Percentiles rank a stretch among this genome's conserved stretches.
Evolutionary conservation across 2,888 invertebrate genomes (phyloP).

Genomic region (Hirtodrosophila confusa): DNA sequence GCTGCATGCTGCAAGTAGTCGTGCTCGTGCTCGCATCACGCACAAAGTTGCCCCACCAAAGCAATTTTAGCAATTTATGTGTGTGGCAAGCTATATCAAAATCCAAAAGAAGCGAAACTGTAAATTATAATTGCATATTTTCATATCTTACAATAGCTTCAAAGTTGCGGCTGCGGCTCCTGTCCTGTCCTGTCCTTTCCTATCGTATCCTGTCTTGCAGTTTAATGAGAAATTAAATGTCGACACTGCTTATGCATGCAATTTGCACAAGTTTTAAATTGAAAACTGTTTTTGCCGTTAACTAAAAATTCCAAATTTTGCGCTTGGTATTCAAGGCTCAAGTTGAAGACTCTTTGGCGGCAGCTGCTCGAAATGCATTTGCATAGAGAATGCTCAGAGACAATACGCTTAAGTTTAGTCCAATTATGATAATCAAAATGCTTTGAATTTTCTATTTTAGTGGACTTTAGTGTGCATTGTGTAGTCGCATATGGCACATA

Average conservation of each 20-base stretch:
- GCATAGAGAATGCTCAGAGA: constrained; percentile 17
- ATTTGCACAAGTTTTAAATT: constrained; percentile 61
- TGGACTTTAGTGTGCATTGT: not conserved
- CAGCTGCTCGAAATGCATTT: constrained; percentile 35
- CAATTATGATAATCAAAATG: constrained; percentile 22
- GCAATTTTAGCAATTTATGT: constrained; percentile 66
- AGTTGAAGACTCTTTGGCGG: constrained; percentile 7
- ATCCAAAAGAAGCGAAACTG: constrained; percentile 52
- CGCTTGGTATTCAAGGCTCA: constrained; percentile 23
- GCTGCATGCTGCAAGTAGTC: constrained; percentile 10
- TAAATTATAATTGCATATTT: constrained; percentile 84
- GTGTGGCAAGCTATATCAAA: constrained; percentile 44
- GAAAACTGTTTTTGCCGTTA: constrained; percentile 46
- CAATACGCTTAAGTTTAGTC: constrained; percentile 6
- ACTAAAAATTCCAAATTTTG: constrained; percentile 28
- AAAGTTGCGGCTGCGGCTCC: constrained; percentile 30
- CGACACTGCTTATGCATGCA: constrained; percentile 59
- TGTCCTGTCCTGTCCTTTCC: not conserved
- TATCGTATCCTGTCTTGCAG: constrained; percentile 13
- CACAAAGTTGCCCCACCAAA: constrained; percentile 64
- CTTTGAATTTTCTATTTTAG: constrained; percentile 4
- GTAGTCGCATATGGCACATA: not conserved
- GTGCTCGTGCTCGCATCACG: constrained; percentile 29
- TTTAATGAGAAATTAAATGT: constrained; percentile 74
- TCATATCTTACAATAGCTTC: constrained; percentile 82